Percentiles rank a stretch among this genome's conserved stretches.
phyloP scores from a whole-genome alignment of 2,888 invertebrate genomes.

The Coenonympha arcania region DNA sequence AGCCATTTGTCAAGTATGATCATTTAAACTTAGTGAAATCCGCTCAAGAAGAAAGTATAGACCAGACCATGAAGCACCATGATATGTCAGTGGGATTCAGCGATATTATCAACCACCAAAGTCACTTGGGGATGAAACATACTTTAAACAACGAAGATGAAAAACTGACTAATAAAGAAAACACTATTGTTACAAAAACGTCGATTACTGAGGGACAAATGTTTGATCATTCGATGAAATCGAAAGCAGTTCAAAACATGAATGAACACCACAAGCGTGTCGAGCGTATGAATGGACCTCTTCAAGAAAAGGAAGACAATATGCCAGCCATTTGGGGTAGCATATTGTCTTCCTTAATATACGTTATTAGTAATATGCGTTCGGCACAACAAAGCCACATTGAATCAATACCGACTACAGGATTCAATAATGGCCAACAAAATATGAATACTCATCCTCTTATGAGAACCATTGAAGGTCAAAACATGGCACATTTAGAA shows the following conservation, averaged over 20 bases:
- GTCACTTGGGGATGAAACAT: not conserved
- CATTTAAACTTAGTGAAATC: not conserved
- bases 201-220: not conserved
- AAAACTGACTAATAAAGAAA: not conserved
- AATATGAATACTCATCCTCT: not conserved
- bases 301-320: no score
- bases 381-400: no score
- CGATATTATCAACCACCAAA: constrained; percentile 4
- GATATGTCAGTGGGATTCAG: constrained; percentile 1
- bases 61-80: not conserved
- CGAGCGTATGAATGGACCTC: not conserved
- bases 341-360: no score
- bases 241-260: not conserved
- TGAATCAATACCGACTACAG: not conserved
- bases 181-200: not conserved
- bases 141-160: not conserved
- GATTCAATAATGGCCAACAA: not conserved
- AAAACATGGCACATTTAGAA: constrained; percentile 5
- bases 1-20: not conserved
- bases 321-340: no score
- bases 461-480: constrained; percentile 7
- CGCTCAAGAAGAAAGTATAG: not conserved
- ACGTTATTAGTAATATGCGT: no score
- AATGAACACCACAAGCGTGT: not conserved
- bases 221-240: not conserved